These are phyloP conservation scores for Mellivora capensis DNA, from an alignment of 2,113 vertebrate species.

Conservation along the genomic window DNA sequence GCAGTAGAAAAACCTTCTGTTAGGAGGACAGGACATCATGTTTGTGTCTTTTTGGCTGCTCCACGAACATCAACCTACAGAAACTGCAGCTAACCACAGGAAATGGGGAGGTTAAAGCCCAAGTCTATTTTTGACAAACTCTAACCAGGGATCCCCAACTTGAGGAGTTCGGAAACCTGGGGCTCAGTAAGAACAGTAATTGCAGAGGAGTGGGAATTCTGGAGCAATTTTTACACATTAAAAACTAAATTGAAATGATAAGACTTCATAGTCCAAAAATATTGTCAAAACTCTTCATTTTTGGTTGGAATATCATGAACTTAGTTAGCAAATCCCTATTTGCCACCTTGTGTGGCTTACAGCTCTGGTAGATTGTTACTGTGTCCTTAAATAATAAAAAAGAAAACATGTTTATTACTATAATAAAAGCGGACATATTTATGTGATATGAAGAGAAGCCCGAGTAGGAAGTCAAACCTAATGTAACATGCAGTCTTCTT, in stretches of 20 bases:
- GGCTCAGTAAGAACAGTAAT: neutral
- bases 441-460: neutral
- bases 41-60: neutral
- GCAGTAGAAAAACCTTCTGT: neutral
- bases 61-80: neutral
- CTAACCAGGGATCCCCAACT: neutral
- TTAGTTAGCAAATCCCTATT: neutral
- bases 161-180: neutral
- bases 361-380: neutral
- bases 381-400: conserved; percentile 32
- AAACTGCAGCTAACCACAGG: neutral
- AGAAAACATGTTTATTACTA: neutral
- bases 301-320: neutral
- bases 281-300: neutral
- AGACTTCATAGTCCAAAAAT: neutral
- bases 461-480: neutral
- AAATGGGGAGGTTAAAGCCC: neutral
- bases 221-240: neutral
- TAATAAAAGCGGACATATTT: neutral
- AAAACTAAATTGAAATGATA: conserved; percentile 1
- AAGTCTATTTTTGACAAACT: conserved; percentile 7
- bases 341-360: neutral
- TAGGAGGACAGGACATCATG: neutral
- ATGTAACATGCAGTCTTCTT: neutral
- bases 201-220: neutral